Evolutionary conservation across 2,888 invertebrate genomes (phyloP), one percentile per base, ranked within the genome.

Genomic region (Drepana falcataria): DNA sequence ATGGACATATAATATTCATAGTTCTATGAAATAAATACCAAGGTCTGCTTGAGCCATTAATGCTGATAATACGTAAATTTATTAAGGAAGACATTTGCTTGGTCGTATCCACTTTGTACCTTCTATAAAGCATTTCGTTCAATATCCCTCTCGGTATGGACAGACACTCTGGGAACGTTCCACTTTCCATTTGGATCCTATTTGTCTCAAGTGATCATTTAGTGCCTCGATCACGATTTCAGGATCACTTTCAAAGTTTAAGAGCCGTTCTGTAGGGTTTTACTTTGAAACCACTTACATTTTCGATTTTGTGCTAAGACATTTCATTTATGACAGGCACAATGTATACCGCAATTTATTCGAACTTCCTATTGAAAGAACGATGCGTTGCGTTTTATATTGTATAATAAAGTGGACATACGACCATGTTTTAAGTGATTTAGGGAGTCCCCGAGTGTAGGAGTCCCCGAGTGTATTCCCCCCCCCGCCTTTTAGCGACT

Each of bases 131-230:
- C 73, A 21, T 21, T 71, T 67, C 66, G 66, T 70, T 72, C 75
- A 9, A 44, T 7, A 44, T 7, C 44, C 44, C 72, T 68, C 65
- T 66, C 65, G 67, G 64, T 68, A 21, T 21, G 0, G 21, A 21
- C 21, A 21, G 21, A 21, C 21, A 21, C 21, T 70, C 67, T 62
- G 61, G 55, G 56, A 71, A 72, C 68, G 59, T 71, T 69, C 68
- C 60, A 69, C 69, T 75, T 76, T 74, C 5, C 37, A 37, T 3
- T 3, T 76, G 76, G 71, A 72, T 70, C 66, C 70, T 71, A 81
- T 79, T 81, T 75, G 67, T 70, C 70, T 77, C 72, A 75, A 81
- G 76, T 75, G 71, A 71, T 70, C 70, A 65, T 75, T 82, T 72
- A 73, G 69, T 64, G 67, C 68, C 72, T 68, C 68, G 75, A 76